Percentiles rank a stretch among this genome's conserved stretches.
Evolutionary conservation across 2,113 vertebrate genomes (phyloP).

Genomic region (Tupaia chinensis): DNA sequence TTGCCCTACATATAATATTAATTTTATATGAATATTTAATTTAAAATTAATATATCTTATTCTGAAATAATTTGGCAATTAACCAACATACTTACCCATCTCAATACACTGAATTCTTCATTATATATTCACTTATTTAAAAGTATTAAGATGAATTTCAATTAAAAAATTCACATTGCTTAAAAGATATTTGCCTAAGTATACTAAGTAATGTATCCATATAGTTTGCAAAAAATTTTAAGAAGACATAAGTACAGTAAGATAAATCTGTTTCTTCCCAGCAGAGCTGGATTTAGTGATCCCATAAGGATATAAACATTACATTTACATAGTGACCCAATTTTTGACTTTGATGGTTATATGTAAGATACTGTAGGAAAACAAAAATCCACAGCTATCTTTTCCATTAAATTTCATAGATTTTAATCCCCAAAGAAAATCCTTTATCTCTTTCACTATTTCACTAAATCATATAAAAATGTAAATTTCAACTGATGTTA

Average conservation of each 20-base stretch:
- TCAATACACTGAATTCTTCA: not conserved
- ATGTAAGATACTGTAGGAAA: not conserved
- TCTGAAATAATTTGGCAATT: not conserved
- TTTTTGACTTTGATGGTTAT: not conserved
- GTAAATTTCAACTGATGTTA: conserved; percentile 22
- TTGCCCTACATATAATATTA: not conserved
- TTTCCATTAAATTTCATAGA: not conserved
- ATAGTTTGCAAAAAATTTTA: conserved; percentile 31
- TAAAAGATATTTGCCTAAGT: conserved; percentile 25
- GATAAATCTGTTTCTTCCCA: conserved; percentile 36
- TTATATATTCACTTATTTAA: conserved; percentile 36
- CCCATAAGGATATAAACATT: not conserved
- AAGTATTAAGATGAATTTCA: conserved; percentile 47
- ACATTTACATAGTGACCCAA: not conserved
- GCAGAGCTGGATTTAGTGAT: not conserved
- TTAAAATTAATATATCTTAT: conserved; percentile 57
- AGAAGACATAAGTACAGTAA: not conserved
- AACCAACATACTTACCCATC: conserved; percentile 1
- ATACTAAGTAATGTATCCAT: not conserved
- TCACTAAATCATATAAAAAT: conserved; percentile 48
- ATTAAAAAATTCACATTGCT: conserved; percentile 26
- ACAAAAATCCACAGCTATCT: not conserved
- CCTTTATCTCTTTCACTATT: not conserved
- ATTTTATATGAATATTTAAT: not conserved
- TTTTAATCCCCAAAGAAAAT: conserved; percentile 51